phyloP scores from a whole-genome alignment of 2,113 vertebrate genomes.

The Illadopsis cleaveri region DNA sequence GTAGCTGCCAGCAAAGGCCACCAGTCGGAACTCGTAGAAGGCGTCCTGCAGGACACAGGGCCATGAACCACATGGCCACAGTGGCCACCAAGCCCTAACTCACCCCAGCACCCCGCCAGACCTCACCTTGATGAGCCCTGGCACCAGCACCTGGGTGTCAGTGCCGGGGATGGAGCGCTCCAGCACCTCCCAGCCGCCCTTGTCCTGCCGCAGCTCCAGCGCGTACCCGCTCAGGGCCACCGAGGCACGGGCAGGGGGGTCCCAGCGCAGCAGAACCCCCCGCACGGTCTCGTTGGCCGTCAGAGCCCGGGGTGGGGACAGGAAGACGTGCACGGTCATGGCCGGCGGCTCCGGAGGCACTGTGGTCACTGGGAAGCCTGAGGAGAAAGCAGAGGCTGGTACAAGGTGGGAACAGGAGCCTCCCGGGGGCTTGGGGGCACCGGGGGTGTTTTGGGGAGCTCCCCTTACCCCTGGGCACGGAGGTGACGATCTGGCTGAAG shows the following conservation, averaged over 20 bases:
- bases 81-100: neutral
- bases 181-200: slow-evolving; percentile 86
- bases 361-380: slow-evolving; percentile 80
- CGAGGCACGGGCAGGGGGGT: slow-evolving; percentile 73
- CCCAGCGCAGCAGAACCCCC: slow-evolving; percentile 87
- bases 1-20: slow-evolving; percentile 84
- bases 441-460: neutral
- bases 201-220: slow-evolving; percentile 84
- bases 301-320: slow-evolving; percentile 84
- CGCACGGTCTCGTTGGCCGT: slow-evolving; percentile 78
- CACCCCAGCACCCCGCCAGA: fast-evolving
- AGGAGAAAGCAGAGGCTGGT: neutral
- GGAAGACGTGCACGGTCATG: slow-evolving; percentile 39
- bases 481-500: slow-evolving; percentile 91
- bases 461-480: slow-evolving; percentile 84
- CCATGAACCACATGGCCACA: fast-evolving
- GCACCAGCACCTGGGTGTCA: slow-evolving; percentile 83
- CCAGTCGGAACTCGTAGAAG: slow-evolving; percentile 88
- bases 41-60: slow-evolving; percentile 75
- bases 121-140: slow-evolving; percentile 87
- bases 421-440: fast-evolving
- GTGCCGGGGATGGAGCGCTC: slow-evolving; percentile 79
- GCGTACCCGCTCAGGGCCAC: slow-evolving; percentile 80
- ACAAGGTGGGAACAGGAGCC: neutral
- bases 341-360: slow-evolving; percentile 70